Evolutionary conservation across 2,797 vertebrate genomes (phyloP).

Genomic region (Bradypodion pumilum): DNA sequence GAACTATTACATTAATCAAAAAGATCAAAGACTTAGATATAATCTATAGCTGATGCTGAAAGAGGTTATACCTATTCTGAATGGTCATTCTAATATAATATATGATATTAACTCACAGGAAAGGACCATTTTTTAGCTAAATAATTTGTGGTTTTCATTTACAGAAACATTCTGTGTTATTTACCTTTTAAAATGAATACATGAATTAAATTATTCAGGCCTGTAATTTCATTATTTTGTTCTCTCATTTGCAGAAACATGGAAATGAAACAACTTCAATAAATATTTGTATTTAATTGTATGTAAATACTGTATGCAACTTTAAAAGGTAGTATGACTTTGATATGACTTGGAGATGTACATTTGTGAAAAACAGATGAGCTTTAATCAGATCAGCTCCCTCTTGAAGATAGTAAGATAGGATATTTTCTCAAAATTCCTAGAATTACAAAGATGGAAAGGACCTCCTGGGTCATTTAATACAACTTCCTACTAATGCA

Average conservation of each 20-base stretch:
- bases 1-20: neutral
- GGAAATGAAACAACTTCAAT: neutral
- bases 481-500: too few relatives aligned
- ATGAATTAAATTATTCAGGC: neutral
- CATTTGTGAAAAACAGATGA: neutral
- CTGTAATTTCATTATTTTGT: neutral
- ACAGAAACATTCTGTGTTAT: neutral
- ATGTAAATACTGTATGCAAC: neutral
- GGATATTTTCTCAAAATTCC: neutral
- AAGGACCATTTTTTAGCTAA: neutral
- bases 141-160: neutral
- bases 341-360: neutral
- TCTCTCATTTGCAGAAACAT: neutral
- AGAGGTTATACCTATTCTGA: neutral
- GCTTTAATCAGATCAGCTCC: neutral
- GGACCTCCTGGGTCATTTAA: too few relatives aligned
- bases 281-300: constrained; percentile 1
- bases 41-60: neutral
- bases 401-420: neutral
- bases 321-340: neutral
- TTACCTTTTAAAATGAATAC: neutral
- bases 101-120: neutral
- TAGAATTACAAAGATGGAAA: neutral
- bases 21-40: neutral
- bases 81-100: neutral